phyloP scores from a whole-genome alignment of 2,113 vertebrate genomes.

The Microtus oregoni region DNA sequence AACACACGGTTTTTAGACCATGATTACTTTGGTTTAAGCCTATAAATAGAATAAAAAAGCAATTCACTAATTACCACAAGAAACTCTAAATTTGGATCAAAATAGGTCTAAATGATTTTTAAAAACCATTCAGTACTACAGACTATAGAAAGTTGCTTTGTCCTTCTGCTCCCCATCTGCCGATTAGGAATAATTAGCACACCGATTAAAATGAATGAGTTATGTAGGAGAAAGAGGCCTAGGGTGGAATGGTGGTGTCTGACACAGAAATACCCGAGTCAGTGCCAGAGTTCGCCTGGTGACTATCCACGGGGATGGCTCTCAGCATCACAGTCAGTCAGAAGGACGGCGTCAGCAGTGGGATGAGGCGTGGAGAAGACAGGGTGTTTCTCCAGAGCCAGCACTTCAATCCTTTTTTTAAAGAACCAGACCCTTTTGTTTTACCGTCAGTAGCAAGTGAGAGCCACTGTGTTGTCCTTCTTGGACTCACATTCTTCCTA shows the following conservation, averaged over 20 bases:
- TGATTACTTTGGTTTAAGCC: neutral
- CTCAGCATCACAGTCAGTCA: neutral
- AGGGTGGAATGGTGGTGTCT: neutral
- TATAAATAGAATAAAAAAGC: neutral
- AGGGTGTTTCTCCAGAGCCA: neutral
- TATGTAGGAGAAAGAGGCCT: neutral
- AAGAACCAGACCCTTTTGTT: neutral
- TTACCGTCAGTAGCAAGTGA: neutral
- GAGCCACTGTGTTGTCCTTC: neutral
- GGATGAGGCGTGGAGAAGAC: neutral
- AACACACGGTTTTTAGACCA: slow-evolving; percentile 19
- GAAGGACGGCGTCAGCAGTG: neutral
- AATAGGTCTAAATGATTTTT: slow-evolving; percentile 31
- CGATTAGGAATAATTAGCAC: slow-evolving; percentile 26
- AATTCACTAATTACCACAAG: neutral
- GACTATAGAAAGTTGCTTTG: neutral
- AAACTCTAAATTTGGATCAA: slow-evolving; percentile 60
- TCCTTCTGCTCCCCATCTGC: slow-evolving; percentile 2
- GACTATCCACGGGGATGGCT: neutral
- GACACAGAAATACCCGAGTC: neutral
- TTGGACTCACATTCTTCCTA: neutral
- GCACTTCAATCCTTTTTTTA: neutral
- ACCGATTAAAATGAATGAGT: slow-evolving; percentile 20
- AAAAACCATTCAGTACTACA: neutral
- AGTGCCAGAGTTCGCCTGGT: neutral